These are phyloP conservation scores for Fragum whitleyi DNA, from an alignment of 2,888 invertebrate genomes.

Conservation along the genomic window DNA sequence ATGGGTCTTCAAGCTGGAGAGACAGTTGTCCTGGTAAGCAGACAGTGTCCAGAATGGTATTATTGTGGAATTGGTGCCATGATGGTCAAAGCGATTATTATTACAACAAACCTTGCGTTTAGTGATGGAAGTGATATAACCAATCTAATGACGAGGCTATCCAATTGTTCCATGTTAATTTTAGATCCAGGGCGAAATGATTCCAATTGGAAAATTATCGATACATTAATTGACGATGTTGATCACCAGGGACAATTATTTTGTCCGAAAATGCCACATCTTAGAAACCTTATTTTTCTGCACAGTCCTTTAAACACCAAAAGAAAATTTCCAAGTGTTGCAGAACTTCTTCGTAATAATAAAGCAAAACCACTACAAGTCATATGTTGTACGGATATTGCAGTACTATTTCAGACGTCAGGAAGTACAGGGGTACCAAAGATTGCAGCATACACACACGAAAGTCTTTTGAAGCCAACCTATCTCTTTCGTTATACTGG, in stretches of 20 bases:
- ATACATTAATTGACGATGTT: constrained; percentile 11
- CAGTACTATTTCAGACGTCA: constrained; percentile 36
- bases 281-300: constrained; percentile 33
- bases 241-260: constrained; percentile 9
- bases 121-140: constrained; percentile 52
- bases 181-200: constrained; percentile 37
- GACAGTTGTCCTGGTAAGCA: constrained; percentile 29
- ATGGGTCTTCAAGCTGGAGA: constrained; percentile 43
- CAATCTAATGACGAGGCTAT: constrained; percentile 37
- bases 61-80: constrained; percentile 42
- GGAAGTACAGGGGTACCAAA: constrained; percentile 46
- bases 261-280: constrained; percentile 30
- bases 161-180: constrained; percentile 30
- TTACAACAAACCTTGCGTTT: constrained; percentile 42
- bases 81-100: constrained; percentile 33
- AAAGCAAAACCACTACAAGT: not conserved
- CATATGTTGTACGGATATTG: constrained; percentile 11
- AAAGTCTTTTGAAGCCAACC: not conserved
- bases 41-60: constrained; percentile 56
- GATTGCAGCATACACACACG: constrained; percentile 14
- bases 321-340: not conserved
- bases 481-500: not conserved
- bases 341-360: not conserved
- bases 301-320: not conserved
- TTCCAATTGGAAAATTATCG: constrained; percentile 38